Conservation (phyloP, 2,113 vertebrate species). For the Drymodes brunneopygia region DNA sequence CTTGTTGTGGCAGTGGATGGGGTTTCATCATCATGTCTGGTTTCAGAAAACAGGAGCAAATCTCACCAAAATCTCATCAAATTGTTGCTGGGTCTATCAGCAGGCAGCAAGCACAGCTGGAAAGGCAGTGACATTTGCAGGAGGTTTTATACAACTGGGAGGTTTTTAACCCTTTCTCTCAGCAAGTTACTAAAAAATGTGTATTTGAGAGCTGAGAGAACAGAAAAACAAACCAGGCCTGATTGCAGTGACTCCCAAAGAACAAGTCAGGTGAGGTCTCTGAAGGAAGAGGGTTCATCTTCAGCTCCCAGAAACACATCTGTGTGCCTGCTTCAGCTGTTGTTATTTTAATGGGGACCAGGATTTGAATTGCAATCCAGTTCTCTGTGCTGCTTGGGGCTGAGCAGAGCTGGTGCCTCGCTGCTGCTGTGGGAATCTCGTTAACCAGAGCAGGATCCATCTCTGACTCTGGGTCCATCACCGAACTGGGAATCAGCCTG, state of each 20-base stretch:
- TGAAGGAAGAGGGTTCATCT: not conserved
- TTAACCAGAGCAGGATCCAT: not conserved
- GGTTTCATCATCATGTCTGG: not conserved
- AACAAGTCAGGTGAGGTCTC: not conserved
- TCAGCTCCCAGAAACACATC: not conserved
- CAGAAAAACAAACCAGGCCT: not conserved
- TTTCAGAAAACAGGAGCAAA: not conserved
- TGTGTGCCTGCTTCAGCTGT: not conserved
- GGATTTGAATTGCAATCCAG: not conserved
- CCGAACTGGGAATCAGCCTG: not conserved
- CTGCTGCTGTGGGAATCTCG: rapidly evolving
- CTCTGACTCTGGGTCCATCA: not conserved
- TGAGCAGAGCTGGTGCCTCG: not conserved
- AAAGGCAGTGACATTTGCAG: not conserved
- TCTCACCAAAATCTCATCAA: not conserved
- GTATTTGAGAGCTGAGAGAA: not conserved
- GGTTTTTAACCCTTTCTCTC: slow-evolving; percentile 21
- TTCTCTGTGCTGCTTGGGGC: not conserved
- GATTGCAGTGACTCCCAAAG: not conserved
- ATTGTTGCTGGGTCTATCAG: not conserved
- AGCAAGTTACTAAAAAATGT: not conserved
- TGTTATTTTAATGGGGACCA: not conserved
- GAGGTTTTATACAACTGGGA: not conserved
- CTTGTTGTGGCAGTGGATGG: not conserved
- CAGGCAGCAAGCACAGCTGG: not conserved